Conservation (phyloP, 92 coral and sea anemone genomes). For the Palythoa heliodiscus region DNA sequence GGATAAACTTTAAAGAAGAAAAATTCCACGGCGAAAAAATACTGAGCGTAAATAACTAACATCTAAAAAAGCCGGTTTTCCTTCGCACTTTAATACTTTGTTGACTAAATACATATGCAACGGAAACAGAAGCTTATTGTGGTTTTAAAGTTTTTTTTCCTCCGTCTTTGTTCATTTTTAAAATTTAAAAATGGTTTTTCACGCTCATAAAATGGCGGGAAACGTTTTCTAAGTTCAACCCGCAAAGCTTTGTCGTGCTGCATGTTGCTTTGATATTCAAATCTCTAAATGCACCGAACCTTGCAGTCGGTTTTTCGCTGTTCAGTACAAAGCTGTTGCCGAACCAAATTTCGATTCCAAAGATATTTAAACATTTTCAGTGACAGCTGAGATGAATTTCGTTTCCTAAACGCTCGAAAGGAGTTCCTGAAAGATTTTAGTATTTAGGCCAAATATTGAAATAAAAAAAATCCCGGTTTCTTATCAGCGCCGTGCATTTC, state of each 20-base stretch:
- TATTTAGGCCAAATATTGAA: too few relatives aligned
- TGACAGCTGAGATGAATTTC: background rate
- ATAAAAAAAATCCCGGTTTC: too few relatives aligned
- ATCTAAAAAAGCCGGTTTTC: background rate
- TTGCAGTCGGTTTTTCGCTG: background rate
- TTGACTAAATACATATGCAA: background rate
- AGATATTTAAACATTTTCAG: background rate
- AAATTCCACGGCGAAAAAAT: constrained; percentile 31
- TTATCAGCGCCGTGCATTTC: too few relatives aligned
- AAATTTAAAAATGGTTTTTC: background rate
- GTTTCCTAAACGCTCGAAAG: too few relatives aligned
- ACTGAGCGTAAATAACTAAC: background rate
- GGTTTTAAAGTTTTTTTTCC: constrained; percentile 22
- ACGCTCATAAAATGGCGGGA: constrained; percentile 21
- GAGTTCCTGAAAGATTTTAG: too few relatives aligned
- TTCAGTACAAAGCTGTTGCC: background rate
- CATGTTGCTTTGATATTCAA: constrained; percentile 9
- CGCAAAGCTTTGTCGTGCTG: constrained; percentile 19
- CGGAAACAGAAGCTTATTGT: constrained; percentile 22
- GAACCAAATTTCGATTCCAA: background rate
- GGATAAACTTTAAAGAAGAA: constrained; percentile 10
- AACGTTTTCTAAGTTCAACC: background rate
- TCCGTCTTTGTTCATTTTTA: constrained; percentile 5
- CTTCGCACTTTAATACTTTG: constrained; percentile 5
- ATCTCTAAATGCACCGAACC: constrained; percentile 30